Evolutionary conservation across 2,888 invertebrate species (phyloP).

Genomic region (Pecten maximus): DNA sequence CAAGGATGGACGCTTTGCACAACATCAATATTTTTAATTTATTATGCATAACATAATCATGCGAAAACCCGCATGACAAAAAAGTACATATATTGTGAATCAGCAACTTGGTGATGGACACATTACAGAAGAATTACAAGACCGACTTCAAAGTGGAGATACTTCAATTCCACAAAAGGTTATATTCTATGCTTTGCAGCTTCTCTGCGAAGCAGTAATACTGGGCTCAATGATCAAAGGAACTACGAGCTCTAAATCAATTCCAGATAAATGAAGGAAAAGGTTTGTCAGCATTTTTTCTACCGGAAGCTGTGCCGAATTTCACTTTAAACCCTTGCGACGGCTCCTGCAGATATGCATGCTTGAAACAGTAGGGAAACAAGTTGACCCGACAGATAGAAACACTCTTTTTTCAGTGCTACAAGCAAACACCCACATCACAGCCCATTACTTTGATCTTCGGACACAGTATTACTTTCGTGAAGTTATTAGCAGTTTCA

Average conservation of each 20-base stretch:
- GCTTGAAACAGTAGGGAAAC: conserved; percentile 50
- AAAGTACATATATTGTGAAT: conserved; percentile 56
- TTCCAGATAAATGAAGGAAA: conserved; percentile 58
- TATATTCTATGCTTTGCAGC: conserved; percentile 60
- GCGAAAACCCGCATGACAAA: conserved; percentile 58
- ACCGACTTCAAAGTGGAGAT: conserved; percentile 55
- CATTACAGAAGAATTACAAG: conserved; percentile 54
- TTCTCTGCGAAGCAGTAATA: conserved; percentile 55
- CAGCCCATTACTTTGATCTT: no score
- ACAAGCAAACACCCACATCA: conserved; percentile 64
- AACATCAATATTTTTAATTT: conserved; percentile 52
- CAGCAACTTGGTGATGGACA: conserved; percentile 63
- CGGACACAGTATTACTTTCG: no score
- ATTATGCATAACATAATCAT: conserved; percentile 55
- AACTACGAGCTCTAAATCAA: conserved; percentile 56
- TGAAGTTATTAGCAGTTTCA: no score
- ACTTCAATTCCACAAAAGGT: conserved; percentile 47
- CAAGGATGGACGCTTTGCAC: conserved; percentile 54
- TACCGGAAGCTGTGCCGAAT: conserved; percentile 67
- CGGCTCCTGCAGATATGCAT: conserved; percentile 56
- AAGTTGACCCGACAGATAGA: conserved; percentile 50
- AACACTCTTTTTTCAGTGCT: conserved; percentile 54
- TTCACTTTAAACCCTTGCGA: conserved; percentile 62
- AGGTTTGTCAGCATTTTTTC: conserved; percentile 64
- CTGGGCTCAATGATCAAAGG: conserved; percentile 56